Evolutionary conservation across 1,140 invertebrate genomes (phyloP).

Genomic region (Drosophila pectinifera): DNA sequence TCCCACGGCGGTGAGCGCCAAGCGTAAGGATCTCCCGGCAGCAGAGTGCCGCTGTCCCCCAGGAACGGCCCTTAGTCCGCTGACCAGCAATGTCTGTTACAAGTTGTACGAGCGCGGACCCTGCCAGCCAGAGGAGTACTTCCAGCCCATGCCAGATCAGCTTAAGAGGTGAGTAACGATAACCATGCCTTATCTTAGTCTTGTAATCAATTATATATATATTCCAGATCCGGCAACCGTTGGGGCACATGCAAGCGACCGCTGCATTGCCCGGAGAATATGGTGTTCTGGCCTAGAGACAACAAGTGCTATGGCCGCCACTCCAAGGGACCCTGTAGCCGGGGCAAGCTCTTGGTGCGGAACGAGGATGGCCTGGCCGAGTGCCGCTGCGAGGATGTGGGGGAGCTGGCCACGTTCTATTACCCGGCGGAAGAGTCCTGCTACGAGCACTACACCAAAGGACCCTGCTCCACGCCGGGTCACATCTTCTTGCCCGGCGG

Average conservation of each 20-base stretch:
- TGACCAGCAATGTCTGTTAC: constrained; percentile 87
- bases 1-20: constrained; percentile 85
- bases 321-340: constrained; percentile 90
- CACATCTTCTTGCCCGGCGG: constrained; percentile 90
- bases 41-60: constrained; percentile 92
- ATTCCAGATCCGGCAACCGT: constrained; percentile 85
- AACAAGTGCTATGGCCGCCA: constrained; percentile 89
- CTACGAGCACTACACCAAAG: constrained; percentile 91
- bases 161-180: constrained; percentile 57
- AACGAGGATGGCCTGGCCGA: constrained; percentile 87
- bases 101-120: constrained; percentile 90
- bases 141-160: constrained; percentile 60
- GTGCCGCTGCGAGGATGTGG: constrained; percentile 86
- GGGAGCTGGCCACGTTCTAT: constrained; percentile 85
- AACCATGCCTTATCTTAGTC: no score
- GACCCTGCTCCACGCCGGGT: constrained; percentile 90
- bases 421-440: constrained; percentile 88
- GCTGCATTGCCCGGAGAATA: constrained; percentile 86
- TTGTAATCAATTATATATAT: no score
- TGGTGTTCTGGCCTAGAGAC: constrained; percentile 90
- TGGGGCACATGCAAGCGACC: constrained; percentile 90
- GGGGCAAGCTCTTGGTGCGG: constrained; percentile 88
- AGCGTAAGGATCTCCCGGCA: constrained; percentile 79
- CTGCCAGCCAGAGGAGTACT: constrained; percentile 88
- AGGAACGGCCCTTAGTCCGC: constrained; percentile 88